These are phyloP conservation scores for Parus major DNA, from an alignment of 2,113 vertebrate species.

Conservation along the genomic window DNA sequence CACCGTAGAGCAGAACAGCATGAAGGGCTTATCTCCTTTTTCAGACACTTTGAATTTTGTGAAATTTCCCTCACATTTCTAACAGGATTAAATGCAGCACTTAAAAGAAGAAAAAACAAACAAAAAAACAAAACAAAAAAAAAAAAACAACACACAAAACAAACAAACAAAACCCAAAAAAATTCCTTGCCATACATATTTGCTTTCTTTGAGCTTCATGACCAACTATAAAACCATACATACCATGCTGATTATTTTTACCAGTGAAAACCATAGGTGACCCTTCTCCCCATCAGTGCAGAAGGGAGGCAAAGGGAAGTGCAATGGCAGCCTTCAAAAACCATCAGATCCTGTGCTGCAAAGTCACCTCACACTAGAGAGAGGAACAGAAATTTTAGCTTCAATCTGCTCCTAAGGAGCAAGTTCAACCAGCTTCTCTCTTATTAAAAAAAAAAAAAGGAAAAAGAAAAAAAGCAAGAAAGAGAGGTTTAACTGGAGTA, in stretches of 20 bases:
- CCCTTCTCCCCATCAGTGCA: not conserved
- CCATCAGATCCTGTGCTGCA: not conserved
- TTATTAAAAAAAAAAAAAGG: not conserved
- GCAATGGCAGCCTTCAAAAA: not conserved
- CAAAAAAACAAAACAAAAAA: not conserved
- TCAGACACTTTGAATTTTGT: not conserved
- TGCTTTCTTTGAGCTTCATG: not conserved
- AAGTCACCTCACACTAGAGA: not conserved
- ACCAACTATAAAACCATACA: not conserved
- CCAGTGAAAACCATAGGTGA: not conserved
- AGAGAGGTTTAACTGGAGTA: constrained; percentile 1
- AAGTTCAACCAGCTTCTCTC: not conserved
- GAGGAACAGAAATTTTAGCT: not conserved
- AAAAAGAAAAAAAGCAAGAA: not conserved
- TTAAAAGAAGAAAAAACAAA: not conserved
- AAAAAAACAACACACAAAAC: not conserved
- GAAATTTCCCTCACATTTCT: not conserved
- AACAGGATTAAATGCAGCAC: not conserved
- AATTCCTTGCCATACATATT: not conserved
- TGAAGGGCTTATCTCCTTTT: not conserved
- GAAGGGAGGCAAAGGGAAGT: not conserved
- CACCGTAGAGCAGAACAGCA: not conserved
- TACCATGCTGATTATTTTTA: not conserved
- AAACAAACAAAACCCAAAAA: not conserved
- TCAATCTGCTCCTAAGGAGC: not conserved